Evolutionary conservation across 2,888 invertebrate genomes (phyloP).

Genomic region (Lysandra coridon): DNA sequence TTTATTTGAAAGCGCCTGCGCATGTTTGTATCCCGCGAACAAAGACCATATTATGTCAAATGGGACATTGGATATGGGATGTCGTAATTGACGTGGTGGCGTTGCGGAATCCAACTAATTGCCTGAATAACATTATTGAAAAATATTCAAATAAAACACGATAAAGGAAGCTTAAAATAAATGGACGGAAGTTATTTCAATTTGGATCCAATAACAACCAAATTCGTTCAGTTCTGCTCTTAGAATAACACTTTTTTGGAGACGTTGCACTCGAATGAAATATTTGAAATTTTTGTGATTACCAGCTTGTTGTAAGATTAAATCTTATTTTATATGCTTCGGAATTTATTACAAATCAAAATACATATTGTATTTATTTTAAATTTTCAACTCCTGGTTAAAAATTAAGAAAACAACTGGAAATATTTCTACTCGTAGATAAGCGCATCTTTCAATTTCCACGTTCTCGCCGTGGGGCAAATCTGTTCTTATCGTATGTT

Average conservation of each 20-base stretch:
- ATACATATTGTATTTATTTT: neutral
- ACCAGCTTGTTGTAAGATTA: neutral
- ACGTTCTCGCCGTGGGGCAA: neutral
- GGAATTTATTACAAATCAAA: neutral
- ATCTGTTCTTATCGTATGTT: conserved; percentile 10
- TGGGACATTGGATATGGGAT: conserved; percentile 45
- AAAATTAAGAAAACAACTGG: neutral
- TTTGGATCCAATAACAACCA: conserved; percentile 3
- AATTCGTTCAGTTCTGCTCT: neutral
- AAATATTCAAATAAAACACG: conserved; percentile 47
- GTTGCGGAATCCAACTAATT: conserved; percentile 41
- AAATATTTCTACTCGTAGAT: neutral
- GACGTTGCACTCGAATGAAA: neutral
- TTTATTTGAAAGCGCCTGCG: conserved; percentile 46
- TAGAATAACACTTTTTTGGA: conserved; percentile 3
- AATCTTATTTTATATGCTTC: too few relatives aligned
- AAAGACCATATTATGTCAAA: conserved; percentile 68
- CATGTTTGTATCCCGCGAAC: conserved; percentile 49
- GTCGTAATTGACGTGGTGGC: conserved; percentile 56
- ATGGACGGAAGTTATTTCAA: conserved; percentile 33
- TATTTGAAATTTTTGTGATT: neutral
- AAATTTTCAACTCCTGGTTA: neutral
- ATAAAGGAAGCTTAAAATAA: conserved; percentile 35
- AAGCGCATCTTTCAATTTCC: conserved; percentile 11
- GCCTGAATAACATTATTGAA: conserved; percentile 37